Base-by-base conservation (phyloP, 2,888 invertebrate genomes). In the Melolontha melolontha region DNA sequence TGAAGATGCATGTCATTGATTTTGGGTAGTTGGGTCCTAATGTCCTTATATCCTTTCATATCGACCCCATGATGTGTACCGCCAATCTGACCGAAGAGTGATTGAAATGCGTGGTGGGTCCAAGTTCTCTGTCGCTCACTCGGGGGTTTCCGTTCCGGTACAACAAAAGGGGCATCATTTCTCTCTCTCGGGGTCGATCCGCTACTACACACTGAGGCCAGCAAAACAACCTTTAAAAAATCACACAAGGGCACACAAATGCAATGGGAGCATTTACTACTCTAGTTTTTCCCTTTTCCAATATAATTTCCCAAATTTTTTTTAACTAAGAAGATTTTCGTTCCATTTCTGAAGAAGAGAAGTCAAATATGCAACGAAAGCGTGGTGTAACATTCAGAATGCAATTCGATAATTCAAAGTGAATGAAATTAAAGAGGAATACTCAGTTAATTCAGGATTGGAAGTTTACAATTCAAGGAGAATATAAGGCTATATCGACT, bases 21-120 rank as follows among this genome's bases (percentile, higher is more conserved):
- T 51, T 68, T 73, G 69, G 72, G 74, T 68, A 66, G 63, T 71
- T 72, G 71, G 72, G 71, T 70, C 69, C 71, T 69, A 70, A 70
- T 64, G 59, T 71, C 74, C 72, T 73, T 70, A 66, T 59, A 59
- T 72, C 71, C 72, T 69, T 69, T 71, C 64, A 71, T 72, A 72
- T 67, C 68, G 54, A 68, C 70, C 66, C 64, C 69, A 71, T 41
- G 68, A 70, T 68, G 70, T 64, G 66, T 69, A 59, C 65, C 69
- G 57, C 68, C 50, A 64, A 65, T 68, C 51, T 57, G 68, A 57
- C 68, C 68, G 66, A 66, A 57, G 64, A 64, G 39, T 59, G 51
- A 40, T 54, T 62, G 62, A 69, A 63, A 63, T 63, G 41, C 59
- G 66, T 49, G 6, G 34, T 34, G 66, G 69, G 67, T 63, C 66